Conservation (phyloP, 2,113 vertebrate species). For the Malaclemys terrapin region DNA sequence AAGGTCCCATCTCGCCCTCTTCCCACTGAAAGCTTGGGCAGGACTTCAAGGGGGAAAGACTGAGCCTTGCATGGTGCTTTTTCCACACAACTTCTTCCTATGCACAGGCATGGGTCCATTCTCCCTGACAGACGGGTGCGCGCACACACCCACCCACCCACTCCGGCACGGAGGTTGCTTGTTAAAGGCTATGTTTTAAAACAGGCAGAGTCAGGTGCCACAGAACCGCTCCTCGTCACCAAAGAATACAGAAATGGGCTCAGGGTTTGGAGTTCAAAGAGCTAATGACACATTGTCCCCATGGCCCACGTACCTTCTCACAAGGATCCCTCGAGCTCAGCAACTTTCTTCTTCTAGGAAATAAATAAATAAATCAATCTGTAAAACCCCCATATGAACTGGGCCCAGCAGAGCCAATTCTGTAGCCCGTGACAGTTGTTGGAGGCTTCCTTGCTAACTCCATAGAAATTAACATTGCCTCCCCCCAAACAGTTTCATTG, state of each 20-base stretch:
- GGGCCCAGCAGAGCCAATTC: neutral
- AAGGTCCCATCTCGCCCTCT: neutral
- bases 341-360: conserved; percentile 68
- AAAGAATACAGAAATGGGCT: neutral
- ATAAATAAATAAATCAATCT: neutral
- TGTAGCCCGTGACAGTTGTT: neutral
- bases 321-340: conserved; percentile 42
- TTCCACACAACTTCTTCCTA: neutral
- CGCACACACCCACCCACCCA: neutral
- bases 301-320: conserved; percentile 64
- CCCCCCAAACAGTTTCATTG: neutral
- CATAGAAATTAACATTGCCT: neutral
- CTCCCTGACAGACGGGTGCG: neutral
- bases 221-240: neutral
- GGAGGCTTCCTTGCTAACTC: neutral
- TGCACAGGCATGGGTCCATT: neutral
- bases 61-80: neutral
- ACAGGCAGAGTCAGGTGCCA: neutral
- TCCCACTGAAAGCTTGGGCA: neutral
- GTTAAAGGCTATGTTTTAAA: neutral
- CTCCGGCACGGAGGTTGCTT: neutral
- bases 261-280: neutral
- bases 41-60: neutral
- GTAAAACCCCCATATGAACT: neutral
- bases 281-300: neutral